phyloP scores from a whole-genome alignment of 1,140 invertebrate genomes.

The Matsumurasca onukii region DNA sequence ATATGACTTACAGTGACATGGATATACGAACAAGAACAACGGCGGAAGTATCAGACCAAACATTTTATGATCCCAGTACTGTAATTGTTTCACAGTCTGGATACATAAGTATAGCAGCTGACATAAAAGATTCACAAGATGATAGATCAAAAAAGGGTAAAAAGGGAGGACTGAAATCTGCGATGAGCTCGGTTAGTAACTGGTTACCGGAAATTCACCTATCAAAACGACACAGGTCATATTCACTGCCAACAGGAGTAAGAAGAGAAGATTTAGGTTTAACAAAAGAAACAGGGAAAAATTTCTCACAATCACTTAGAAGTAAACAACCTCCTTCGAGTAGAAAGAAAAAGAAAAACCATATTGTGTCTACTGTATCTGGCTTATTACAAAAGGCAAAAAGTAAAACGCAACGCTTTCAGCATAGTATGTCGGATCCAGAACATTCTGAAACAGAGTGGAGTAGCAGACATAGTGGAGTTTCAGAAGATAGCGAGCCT shows the following conservation, averaged over 20 bases:
- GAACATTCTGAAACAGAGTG: constrained; percentile 78
- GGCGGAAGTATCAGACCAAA: constrained; percentile 48
- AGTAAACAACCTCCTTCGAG: constrained; percentile 35
- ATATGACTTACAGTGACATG: constrained; percentile 23
- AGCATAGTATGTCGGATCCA: constrained; percentile 69
- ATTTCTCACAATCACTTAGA: constrained; percentile 12
- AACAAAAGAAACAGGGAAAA: constrained; percentile 33
- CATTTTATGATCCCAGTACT: constrained; percentile 55
- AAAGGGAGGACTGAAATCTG: constrained; percentile 69
- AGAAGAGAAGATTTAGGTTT: constrained; percentile 57
- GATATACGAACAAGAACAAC: constrained; percentile 47
- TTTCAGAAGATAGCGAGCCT: constrained; percentile 63
- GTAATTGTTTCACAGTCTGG: constrained; percentile 78
- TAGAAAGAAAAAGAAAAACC: constrained; percentile 74
- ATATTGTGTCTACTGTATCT: constrained; percentile 74
- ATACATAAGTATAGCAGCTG: constrained; percentile 73
- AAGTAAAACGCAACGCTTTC: constrained; percentile 56
- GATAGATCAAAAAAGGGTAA: constrained; percentile 67
- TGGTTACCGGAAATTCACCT: constrained; percentile 81
- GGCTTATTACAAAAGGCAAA: constrained; percentile 78
- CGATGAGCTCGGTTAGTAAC: constrained; percentile 76
- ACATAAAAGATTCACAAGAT: constrained; percentile 56
- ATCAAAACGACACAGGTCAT: constrained; percentile 72
- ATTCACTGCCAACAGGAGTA: constrained; percentile 74
- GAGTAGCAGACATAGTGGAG: constrained; percentile 59